Evolutionary conservation across 2,888 invertebrate genomes (phyloP).

Genomic region (Drosophila austrosaltans): DNA sequence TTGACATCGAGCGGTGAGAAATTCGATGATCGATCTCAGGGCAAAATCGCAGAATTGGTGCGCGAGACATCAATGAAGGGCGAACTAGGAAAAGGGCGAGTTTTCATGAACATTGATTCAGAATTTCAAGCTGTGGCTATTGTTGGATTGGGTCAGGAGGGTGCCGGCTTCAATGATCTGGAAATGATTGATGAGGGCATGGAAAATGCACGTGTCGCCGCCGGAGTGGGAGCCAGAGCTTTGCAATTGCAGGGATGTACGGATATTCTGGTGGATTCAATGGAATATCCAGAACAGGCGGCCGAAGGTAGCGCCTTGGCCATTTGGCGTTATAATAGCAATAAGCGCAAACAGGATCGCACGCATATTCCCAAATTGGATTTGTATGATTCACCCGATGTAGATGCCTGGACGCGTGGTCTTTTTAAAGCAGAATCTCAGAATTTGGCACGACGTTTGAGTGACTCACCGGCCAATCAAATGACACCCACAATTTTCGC

Average conservation of each 20-base stretch:
- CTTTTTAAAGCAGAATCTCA: constrained; percentile 89
- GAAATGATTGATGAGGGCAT: constrained; percentile 88
- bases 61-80: constrained; percentile 81
- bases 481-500: constrained; percentile 91
- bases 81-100: constrained; percentile 76
- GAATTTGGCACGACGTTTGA: constrained; percentile 88
- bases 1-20: constrained; percentile 84
- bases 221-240: constrained; percentile 86
- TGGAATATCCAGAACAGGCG: constrained; percentile 87
- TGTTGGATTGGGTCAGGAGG: constrained; percentile 87
- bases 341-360: constrained; percentile 84
- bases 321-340: constrained; percentile 86
- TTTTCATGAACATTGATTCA: constrained; percentile 86
- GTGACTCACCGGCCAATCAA: constrained; percentile 89
- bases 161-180: constrained; percentile 86
- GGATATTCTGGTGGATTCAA: constrained; percentile 86
- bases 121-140: constrained; percentile 87
- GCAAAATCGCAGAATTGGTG: constrained; percentile 84
- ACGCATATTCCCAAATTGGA: constrained; percentile 84
- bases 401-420: constrained; percentile 87
- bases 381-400: constrained; percentile 85
- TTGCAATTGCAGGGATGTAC: constrained; percentile 84
- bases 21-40: constrained; percentile 84
- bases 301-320: constrained; percentile 87
- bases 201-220: constrained; percentile 88